A percentile compares a stretch with the other conserved stretches of the same genome.
Evolutionary conservation across 2,888 invertebrate genomes (phyloP).

Genomic region (Patella pellucida): DNA sequence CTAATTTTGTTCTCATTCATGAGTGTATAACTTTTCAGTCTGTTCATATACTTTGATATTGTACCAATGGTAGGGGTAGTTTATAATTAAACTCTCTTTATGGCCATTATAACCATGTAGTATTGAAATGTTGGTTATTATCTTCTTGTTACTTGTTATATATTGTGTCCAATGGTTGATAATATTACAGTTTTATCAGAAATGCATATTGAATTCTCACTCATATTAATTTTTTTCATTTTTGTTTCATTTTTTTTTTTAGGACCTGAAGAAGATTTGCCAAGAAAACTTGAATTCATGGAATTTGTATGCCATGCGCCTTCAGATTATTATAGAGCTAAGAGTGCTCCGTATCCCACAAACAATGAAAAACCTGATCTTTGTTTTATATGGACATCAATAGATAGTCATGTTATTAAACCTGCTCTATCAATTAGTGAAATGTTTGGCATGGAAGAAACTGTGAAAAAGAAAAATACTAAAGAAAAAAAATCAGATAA

Average conservation of each 20-base stretch:
- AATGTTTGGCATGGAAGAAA: slow-evolving; percentile 53
- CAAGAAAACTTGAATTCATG: slow-evolving; percentile 87
- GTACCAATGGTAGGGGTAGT: no score
- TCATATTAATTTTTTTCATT: neutral
- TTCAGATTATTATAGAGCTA: slow-evolving; percentile 84
- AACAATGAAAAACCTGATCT: slow-evolving; percentile 59
- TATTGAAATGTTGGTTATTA: no score
- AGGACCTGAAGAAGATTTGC: slow-evolving; percentile 92
- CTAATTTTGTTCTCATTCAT: no score
- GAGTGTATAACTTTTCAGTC: no score
- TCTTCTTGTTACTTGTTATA: no score
- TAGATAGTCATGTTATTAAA: slow-evolving; percentile 60
- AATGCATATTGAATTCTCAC: no score
- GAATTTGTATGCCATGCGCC: slow-evolving; percentile 95
- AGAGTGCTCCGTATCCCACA: slow-evolving; percentile 82
- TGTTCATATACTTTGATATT: no score
- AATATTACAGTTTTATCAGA: no score
- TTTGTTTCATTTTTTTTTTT: no score
- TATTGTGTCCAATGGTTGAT: no score
- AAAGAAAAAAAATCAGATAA: slow-evolving; percentile 19
- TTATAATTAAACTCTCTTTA: no score
- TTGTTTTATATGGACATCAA: slow-evolving; percentile 67
- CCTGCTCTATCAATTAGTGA: slow-evolving; percentile 61
- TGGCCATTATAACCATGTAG: no score
- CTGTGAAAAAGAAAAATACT: slow-evolving; percentile 21